Conservation (phyloP, 2,888 invertebrate genomes). For the Mythimna loreyi region DNA sequence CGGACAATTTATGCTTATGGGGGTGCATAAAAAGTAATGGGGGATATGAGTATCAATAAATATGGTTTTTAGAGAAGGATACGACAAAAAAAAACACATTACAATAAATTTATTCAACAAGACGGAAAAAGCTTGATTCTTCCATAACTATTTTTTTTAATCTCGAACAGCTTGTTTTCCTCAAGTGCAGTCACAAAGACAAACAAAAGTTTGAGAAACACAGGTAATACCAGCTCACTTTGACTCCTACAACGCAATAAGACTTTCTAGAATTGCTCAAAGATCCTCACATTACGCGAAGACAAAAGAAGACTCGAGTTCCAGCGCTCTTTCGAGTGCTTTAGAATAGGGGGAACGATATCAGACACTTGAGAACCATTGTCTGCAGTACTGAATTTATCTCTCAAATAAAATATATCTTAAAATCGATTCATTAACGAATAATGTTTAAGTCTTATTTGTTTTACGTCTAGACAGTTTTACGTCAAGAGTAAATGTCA, state of each 20-base stretch:
- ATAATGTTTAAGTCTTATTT: slow-evolving; percentile 45
- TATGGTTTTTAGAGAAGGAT: no score
- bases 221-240: slow-evolving; percentile 35
- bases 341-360: slow-evolving; percentile 38
- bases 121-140: no score
- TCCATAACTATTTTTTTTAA: no score
- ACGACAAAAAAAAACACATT: no score
- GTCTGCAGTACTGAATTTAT: slow-evolving; percentile 33
- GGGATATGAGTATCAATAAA: no score
- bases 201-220: slow-evolving; percentile 30
- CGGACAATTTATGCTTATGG: no score
- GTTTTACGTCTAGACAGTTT: slow-evolving; percentile 50
- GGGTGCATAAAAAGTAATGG: no score
- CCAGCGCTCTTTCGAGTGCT: slow-evolving; percentile 37
- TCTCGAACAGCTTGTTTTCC: no score
- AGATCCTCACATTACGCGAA: slow-evolving; percentile 51
- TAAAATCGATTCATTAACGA: slow-evolving; percentile 51
- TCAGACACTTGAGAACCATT: slow-evolving; percentile 44
- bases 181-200: background rate
- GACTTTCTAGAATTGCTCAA: slow-evolving; percentile 56
- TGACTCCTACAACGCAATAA: slow-evolving; percentile 49
- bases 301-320: slow-evolving; percentile 59
- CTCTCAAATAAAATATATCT: slow-evolving; percentile 17
- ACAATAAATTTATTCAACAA: no score
- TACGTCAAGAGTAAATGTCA: slow-evolving; percentile 7